Base-by-base conservation (phyloP, 2,888 invertebrate species). In the Cataglyphis cursor region DNA sequence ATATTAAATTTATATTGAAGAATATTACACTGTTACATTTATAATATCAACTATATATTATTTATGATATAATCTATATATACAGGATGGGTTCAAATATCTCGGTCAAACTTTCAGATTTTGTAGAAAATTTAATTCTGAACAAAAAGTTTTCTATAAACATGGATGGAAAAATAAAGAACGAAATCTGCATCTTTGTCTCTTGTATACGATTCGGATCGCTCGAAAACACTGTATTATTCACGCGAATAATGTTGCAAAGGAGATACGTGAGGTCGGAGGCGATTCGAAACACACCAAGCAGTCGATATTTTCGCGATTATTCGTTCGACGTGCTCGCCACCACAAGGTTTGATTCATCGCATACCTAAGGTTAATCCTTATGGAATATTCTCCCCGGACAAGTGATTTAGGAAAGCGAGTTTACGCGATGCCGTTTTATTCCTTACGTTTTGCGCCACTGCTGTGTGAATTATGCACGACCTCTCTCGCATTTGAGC, bases 331-430 rank as follows among this genome's bases (percentile, higher is more conserved):
- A 31, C 66, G 57, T 66, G 62, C 24, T 41, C 12, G 31, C 51
- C 44, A 31, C 54, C 66, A 59, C 64, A 48, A 31, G 64, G 64
- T 59, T 48, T 73, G 78, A 75, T 76, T 82, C 74, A 82, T 82
- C 80, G 83, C 74, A 61, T 54, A 61, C 62, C 72, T 54, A 68
- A 54, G 24, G 75, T 28, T 70, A 31, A 59, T 82, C 75, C 28
- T 82, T 81, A 62, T 44, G 61, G 74, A 65, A 66, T 75, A 75
- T 75, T 81, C 62, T 85, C 28, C 65, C 68, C 66, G 74, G 76
- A 41, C 61, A 65, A 72, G 80, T 87, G 88, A 89, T 89, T 84
- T 85, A 89, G 84, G 83, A 76, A 85, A 61, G 64, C 65, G 78
- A 76, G 82, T 70, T 84, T 76, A 78, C 44, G 6, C 18, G 82